Conservation (phyloP, 2,888 invertebrate genomes). For the Pemphredon lugubris region DNA sequence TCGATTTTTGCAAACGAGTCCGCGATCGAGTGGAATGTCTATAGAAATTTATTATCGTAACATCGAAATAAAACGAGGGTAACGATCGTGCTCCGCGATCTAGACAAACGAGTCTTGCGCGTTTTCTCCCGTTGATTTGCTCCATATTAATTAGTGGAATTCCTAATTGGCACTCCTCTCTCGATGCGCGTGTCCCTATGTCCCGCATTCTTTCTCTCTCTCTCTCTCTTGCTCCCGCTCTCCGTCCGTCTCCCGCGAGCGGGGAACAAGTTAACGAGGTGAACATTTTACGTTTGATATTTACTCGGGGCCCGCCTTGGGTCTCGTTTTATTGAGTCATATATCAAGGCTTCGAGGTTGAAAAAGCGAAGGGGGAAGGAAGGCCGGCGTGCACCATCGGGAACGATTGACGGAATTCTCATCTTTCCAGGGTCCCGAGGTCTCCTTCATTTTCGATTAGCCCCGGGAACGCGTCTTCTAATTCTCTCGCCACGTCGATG, state of each 20-base stretch:
- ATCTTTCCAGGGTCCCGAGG: neutral
- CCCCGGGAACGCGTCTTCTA: neutral
- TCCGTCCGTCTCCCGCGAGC: slow-evolving; percentile 18
- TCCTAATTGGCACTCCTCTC: slow-evolving; percentile 66
- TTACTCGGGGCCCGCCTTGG: slow-evolving; percentile 74
- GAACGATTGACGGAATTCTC: slow-evolving; percentile 33
- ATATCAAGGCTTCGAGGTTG: slow-evolving; percentile 73
- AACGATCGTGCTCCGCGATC: neutral
- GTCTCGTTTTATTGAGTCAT: slow-evolving; percentile 79
- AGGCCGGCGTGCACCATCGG: slow-evolving; percentile 13
- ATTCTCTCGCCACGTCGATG: slow-evolving; percentile 10
- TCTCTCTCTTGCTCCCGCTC: slow-evolving; percentile 2
- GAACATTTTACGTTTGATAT: slow-evolving; percentile 78
- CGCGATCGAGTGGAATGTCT: too few species aligned
- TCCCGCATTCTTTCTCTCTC: neutral
- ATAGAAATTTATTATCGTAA: slow-evolving; percentile 6
- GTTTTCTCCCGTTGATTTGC: slow-evolving; percentile 31
- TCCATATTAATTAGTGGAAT: slow-evolving; percentile 67
- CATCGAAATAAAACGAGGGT: neutral
- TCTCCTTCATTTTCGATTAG: too few species aligned
- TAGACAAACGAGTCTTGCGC: slow-evolving; percentile 4
- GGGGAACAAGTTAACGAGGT: slow-evolving; percentile 75
- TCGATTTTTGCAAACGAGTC: too few species aligned
- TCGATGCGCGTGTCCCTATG: slow-evolving; percentile 50
- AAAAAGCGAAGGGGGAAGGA: slow-evolving; percentile 32